These are phyloP conservation scores for Aselliscus stoliczkanus DNA, from an alignment of 2,797 vertebrate species.

Conservation along the genomic window DNA sequence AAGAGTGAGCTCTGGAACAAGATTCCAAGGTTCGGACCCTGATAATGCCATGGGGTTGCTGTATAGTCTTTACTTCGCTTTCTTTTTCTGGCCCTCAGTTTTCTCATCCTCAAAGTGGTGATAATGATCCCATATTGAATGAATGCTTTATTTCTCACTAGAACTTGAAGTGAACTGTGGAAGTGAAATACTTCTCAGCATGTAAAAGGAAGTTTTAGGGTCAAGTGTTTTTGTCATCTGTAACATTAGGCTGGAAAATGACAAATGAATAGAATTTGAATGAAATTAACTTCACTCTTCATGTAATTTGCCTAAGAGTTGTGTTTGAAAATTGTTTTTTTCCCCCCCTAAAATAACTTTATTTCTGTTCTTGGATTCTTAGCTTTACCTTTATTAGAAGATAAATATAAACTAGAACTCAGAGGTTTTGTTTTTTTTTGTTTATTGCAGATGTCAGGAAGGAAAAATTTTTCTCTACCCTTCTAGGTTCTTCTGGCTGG, in stretches of 20 bases:
- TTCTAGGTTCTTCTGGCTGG: background rate
- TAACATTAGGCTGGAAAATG: background rate
- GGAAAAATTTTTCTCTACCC: background rate
- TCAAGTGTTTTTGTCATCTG: background rate
- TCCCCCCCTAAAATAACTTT: background rate
- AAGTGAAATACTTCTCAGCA: background rate
- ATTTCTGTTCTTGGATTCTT: background rate
- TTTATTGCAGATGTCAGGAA: background rate
- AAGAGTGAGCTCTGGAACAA: background rate
- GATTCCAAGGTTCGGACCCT: background rate
- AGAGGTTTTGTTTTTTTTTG: background rate
- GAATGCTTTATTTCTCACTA: background rate
- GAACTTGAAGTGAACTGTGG: background rate
- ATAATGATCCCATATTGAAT: background rate
- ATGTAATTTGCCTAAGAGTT: background rate
- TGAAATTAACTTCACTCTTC: background rate
- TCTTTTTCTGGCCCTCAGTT: background rate
- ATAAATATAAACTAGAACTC: background rate
- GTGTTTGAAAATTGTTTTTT: background rate
- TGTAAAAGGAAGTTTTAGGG: background rate
- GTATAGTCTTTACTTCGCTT: background rate
- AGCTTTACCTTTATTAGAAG: background rate
- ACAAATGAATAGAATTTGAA: background rate
- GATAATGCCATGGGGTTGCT: background rate
- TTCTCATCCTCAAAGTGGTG: background rate